phyloP scores from a whole-genome alignment of 2,113 vertebrate species.

The Cromileptes altivelis region DNA sequence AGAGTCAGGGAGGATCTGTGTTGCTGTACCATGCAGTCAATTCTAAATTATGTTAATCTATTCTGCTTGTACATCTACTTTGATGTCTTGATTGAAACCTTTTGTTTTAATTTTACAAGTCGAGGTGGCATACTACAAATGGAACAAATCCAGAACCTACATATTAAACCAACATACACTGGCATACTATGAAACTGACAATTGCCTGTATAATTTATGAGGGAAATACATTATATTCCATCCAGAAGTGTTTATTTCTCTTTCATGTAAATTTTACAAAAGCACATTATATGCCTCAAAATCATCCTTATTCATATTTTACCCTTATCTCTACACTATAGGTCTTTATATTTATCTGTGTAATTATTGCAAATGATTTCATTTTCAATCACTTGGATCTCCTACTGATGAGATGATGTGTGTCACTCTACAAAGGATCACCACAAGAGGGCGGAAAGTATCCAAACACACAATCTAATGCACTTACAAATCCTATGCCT shows the following conservation, averaged over 20 bases:
- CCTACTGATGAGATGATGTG: constrained; percentile 28
- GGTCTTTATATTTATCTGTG: background rate
- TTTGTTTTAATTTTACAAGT: constrained; percentile 59
- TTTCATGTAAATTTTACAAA: background rate
- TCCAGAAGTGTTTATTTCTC: background rate
- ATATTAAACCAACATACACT: background rate
- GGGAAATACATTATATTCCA: background rate
- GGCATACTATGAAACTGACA: background rate
- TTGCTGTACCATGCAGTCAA: constrained; percentile 56
- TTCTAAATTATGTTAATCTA: constrained; percentile 79
- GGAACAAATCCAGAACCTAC: constrained; percentile 15
- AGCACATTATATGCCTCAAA: background rate
- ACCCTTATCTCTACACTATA: background rate
- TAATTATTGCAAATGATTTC: background rate
- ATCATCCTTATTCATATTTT: background rate
- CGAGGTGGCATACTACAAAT: constrained; percentile 2
- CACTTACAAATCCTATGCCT: constrained; percentile 14
- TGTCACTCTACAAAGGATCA: background rate
- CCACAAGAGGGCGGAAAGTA: constrained; percentile 85
- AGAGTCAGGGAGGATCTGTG: constrained; percentile 76
- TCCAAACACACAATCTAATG: constrained; percentile 58
- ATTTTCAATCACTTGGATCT: background rate
- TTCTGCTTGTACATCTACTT: constrained; percentile 53
- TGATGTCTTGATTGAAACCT: constrained; percentile 63
- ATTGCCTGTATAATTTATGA: constrained; percentile 18